Percentiles rank a stretch among this genome's conserved stretches.
Evolutionary conservation across 1,140 invertebrate species (phyloP).

Genomic region (Cylas formicarius): DNA sequence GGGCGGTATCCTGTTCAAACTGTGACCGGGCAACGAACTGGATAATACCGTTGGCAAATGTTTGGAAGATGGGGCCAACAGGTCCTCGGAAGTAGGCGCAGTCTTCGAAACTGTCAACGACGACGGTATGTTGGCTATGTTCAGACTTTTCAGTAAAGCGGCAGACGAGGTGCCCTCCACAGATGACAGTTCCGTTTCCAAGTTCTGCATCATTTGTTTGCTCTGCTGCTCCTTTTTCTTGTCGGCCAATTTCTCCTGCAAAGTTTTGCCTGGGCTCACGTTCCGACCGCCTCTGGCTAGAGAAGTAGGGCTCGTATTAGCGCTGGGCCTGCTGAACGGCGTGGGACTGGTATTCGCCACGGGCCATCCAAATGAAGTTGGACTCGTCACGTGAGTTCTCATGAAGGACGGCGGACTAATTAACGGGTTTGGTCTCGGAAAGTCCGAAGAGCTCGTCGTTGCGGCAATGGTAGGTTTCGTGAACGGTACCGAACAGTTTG

Average conservation of each 20-base stretch:
- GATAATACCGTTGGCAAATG: not conserved
- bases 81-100: not conserved
- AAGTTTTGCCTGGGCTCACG: constrained; percentile 49
- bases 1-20: constrained; percentile 15
- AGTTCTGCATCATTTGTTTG: constrained; percentile 18
- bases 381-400: too few species aligned
- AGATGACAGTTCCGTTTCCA: constrained; percentile 20
- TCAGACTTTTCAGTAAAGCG: constrained; percentile 17
- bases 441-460: too few species aligned
- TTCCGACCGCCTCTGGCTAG: constrained; percentile 22
- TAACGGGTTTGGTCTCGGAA: too few species aligned
- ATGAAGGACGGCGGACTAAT: too few species aligned
- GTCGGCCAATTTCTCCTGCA: constrained; percentile 56
- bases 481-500: too few species aligned
- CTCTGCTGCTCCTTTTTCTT: constrained; percentile 45
- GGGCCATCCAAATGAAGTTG: too few species aligned
- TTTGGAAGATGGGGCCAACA: not conserved
- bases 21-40: not conserved
- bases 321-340: constrained; percentile 3
- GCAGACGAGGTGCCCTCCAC: constrained; percentile 4
- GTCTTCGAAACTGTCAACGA: constrained; percentile 22
- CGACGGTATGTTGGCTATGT: constrained; percentile 24
- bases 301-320: constrained; percentile 11
- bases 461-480: too few species aligned
- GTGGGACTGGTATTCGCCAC: too few species aligned